A percentile compares a stretch with the other conserved stretches of the same genome.
Evolutionary conservation across 2,888 invertebrate genomes (phyloP).

Genomic region (Megastigmus dorsalis): DNA sequence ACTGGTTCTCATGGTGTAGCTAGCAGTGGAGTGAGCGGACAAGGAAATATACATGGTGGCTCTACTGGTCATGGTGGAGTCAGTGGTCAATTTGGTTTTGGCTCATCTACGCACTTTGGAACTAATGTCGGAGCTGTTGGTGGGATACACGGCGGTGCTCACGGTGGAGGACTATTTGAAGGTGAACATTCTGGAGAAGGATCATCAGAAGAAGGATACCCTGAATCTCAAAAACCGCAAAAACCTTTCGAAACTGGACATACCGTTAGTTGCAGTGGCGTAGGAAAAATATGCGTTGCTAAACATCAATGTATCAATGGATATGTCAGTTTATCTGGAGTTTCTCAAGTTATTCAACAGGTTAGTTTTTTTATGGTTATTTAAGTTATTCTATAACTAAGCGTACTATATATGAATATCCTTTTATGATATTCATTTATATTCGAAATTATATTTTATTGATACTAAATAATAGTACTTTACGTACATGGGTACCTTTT

Average conservation of each 20-base stretch:
- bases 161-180: neutral
- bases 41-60: too few relatives aligned
- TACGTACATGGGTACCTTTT: too few relatives aligned
- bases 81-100: too few relatives aligned
- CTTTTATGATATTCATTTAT: neutral
- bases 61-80: too few relatives aligned
- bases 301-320: constrained; percentile 80
- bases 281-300: constrained; percentile 79
- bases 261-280: constrained; percentile 78
- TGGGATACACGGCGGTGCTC: too few relatives aligned
- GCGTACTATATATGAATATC: too few relatives aligned
- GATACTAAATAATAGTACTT: too few relatives aligned
- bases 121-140: neutral
- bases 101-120: too few relatives aligned
- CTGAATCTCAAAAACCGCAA: constrained; percentile 17
- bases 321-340: constrained; percentile 74
- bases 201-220: constrained; percentile 14
- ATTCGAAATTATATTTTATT: neutral
- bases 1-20: neutral
- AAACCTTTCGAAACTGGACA: constrained; percentile 58
- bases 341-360: constrained; percentile 76
- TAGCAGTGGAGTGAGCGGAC: too few relatives aligned
- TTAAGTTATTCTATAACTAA: too few relatives aligned
- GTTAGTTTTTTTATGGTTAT: too few relatives aligned
- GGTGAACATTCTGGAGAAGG: neutral